A percentile compares a stretch with the other conserved stretches of the same genome.
Evolutionary conservation across 30 jellyfish, hydroid and myxozoan species (phyloP).

Genomic region (Chrysaora quinquecirrha): DNA sequence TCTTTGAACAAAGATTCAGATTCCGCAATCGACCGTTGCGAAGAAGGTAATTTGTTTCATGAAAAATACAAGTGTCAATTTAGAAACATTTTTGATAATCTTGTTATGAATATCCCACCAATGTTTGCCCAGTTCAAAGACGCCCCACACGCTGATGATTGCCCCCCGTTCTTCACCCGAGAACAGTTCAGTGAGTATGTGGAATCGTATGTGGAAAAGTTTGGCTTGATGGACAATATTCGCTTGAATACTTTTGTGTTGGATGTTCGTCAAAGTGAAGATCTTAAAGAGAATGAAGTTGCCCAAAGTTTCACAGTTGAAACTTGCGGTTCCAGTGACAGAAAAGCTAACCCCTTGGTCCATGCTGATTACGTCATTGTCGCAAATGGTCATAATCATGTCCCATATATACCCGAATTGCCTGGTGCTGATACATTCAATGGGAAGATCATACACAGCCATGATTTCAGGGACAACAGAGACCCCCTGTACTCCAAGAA

Average conservation of each 20-base stretch:
- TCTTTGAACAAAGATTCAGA: conserved; percentile 7
- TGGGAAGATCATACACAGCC: conserved; percentile 41
- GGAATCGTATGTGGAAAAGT: conserved; percentile 4
- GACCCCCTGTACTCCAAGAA: conserved; percentile 3
- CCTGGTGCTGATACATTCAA: conserved; percentile 8
- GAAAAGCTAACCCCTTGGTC: too few relatives aligned
- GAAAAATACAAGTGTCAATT: conserved; percentile 28
- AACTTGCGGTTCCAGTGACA: not conserved
- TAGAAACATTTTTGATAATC: conserved; percentile 23
- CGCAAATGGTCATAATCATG: conserved; percentile 46
- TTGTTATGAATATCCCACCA: conserved; percentile 27
- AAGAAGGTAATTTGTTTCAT: conserved; percentile 19
- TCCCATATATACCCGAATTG: conserved; percentile 31
- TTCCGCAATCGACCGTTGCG: conserved; percentile 18
- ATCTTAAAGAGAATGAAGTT: not conserved
- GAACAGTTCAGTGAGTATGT: conserved; percentile 30
- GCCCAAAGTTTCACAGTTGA: not conserved
- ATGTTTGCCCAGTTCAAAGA: conserved; percentile 34
- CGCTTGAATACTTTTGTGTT: conserved; percentile 25
- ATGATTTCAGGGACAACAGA: conserved; percentile 10
- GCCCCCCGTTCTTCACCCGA: conserved; percentile 23
- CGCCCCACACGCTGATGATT: conserved; percentile 19
- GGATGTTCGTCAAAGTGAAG: conserved; percentile 14
- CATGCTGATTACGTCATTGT: conserved; percentile 47
- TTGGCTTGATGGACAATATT: conserved; percentile 6